These are phyloP conservation scores for Platycheirus rosarum DNA, from an alignment of 2,888 invertebrate species.

Conservation along the genomic window DNA sequence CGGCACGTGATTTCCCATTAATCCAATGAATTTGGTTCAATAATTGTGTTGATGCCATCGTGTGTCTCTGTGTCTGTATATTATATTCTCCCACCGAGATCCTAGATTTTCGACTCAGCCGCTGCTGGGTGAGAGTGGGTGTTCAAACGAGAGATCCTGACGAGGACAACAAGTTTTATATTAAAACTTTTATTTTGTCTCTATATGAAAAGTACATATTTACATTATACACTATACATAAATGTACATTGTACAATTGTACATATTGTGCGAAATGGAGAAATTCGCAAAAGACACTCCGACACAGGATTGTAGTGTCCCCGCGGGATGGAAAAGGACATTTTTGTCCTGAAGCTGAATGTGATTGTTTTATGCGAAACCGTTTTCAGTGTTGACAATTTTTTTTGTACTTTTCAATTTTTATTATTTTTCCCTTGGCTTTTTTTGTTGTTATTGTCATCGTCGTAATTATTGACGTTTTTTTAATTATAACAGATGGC, in stretches of 20 bases:
- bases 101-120: constrained; percentile 38
- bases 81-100: constrained; percentile 6
- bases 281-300: constrained; percentile 45
- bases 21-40: constrained; percentile 77
- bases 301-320: not conserved
- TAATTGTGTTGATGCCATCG: constrained; percentile 76
- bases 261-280: constrained; percentile 44
- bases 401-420: not conserved
- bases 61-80: constrained; percentile 17
- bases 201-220: constrained; percentile 2
- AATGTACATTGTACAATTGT: too few relatives aligned
- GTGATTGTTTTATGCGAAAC: constrained; percentile 61
- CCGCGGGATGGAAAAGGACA: constrained; percentile 32
- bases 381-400: constrained; percentile 24
- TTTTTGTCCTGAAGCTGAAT: constrained; percentile 56
- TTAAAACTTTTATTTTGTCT: constrained; percentile 47
- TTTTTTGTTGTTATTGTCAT: constrained; percentile 13
- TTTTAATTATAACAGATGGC: constrained; percentile 69
- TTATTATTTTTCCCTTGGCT: not conserved
- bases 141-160: constrained; percentile 26
- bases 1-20: constrained; percentile 77
- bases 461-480: constrained; percentile 66
- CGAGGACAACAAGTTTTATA: constrained; percentile 63
- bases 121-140: constrained; percentile 19
- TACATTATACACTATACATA: not conserved